Percentiles rank a stretch among this genome's conserved stretches.
Conservation (phyloP, 2,797 vertebrate species). For the Caiman crocodilus region DNA sequence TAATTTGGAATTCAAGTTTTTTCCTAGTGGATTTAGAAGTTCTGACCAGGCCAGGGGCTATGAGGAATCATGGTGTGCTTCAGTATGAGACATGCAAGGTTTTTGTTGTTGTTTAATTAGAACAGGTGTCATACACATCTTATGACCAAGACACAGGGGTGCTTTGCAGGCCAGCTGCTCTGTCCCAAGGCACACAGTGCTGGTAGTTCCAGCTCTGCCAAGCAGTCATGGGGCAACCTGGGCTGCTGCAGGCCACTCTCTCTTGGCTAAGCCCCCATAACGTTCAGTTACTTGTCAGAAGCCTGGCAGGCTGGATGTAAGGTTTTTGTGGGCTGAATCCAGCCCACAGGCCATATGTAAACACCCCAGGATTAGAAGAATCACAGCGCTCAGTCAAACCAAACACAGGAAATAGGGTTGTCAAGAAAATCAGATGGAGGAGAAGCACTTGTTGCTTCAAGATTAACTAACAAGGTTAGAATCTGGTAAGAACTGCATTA, state of each 20-base stretch:
- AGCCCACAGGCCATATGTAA: too few species aligned
- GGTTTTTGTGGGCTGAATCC: too few species aligned
- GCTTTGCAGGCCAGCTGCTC: too few species aligned
- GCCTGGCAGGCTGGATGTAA: too few species aligned
- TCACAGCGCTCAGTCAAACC: background rate
- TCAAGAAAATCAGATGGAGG: background rate
- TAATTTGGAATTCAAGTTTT: background rate
- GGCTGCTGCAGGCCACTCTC: too few species aligned
- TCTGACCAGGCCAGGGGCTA: background rate
- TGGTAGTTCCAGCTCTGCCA: too few species aligned
- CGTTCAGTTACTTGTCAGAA: too few species aligned
- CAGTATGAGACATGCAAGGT: background rate
- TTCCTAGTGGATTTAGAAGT: background rate
- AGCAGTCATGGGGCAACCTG: too few species aligned
- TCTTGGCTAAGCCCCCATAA: too few species aligned
- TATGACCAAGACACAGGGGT: too few species aligned
- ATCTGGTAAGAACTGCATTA: background rate
- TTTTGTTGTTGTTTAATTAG: background rate
- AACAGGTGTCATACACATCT: too few species aligned
- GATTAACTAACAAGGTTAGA: background rate
- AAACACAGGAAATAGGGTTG: background rate
- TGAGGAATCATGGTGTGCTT: background rate
- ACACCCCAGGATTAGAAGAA: background rate
- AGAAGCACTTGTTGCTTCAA: accelerated
- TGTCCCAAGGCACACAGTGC: too few species aligned